Conservation (phyloP, 1,140 invertebrate species). For the Colletes latitarsis region DNA sequence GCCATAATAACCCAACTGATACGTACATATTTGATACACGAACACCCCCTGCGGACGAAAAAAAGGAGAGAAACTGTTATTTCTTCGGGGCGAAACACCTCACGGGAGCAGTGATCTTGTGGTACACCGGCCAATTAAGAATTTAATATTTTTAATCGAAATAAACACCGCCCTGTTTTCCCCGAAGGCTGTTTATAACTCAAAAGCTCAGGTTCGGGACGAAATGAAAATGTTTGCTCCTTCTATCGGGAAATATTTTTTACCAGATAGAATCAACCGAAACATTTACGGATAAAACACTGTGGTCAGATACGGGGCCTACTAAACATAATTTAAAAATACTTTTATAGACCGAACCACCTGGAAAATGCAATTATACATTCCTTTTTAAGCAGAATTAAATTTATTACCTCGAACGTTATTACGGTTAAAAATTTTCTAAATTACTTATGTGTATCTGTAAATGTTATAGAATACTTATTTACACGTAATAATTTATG, state of each 20-base stretch:
- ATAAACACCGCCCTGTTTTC: slow-evolving; percentile 10
- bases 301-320: no score
- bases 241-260: no score
- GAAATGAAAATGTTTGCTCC: slow-evolving; percentile 1
- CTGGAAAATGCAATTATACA: no score
- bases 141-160: slow-evolving; percentile 60
- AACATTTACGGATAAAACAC: no score
- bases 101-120: background rate
- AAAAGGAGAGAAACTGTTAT: slow-evolving; percentile 13
- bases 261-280: background rate
- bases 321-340: no score
- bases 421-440: no score
- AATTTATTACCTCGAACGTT: no score
- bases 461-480: no score
- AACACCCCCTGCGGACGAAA: slow-evolving; percentile 84
- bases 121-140: slow-evolving; percentile 53
- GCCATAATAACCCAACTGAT: slow-evolving; percentile 83
- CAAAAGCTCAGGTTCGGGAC: background rate
- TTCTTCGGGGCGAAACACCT: slow-evolving; percentile 1
- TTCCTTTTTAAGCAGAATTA: no score
- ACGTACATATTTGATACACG: slow-evolving; percentile 86
- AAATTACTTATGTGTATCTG: no score
- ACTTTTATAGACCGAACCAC: no score
- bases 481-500: no score
- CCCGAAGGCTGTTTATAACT: background rate